These are phyloP conservation scores for Oophaga sylvatica DNA, from an alignment of 2,797 vertebrate species.

Conservation along the genomic window DNA sequence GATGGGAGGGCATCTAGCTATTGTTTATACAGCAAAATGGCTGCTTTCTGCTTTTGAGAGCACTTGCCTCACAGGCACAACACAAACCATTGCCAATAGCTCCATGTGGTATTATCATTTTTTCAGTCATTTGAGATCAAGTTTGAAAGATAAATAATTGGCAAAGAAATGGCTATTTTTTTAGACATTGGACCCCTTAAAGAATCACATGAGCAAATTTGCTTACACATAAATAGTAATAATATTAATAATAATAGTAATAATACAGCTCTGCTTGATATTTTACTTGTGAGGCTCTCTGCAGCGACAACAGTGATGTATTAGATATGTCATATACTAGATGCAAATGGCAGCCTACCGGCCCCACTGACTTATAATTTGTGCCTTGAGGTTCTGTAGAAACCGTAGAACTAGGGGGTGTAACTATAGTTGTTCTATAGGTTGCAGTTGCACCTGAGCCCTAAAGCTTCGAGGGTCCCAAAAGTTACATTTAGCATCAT, in stretches of 20 bases:
- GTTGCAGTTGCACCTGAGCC: too few species aligned
- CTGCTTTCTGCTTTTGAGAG: background rate
- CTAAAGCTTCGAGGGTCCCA: too few species aligned
- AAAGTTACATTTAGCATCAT: too few species aligned
- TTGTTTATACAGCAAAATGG: background rate
- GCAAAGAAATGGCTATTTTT: background rate
- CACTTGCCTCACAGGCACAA: conserved; percentile 11
- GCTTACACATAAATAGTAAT: background rate
- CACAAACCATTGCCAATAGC: background rate
- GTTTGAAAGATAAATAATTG: background rate
- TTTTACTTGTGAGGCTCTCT: background rate
- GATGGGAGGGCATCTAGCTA: background rate
- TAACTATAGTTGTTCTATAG: too few species aligned
- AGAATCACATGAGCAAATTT: background rate
- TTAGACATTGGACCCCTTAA: background rate
- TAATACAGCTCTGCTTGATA: background rate
- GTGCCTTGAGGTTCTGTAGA: too few species aligned
- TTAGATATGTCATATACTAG: too few species aligned
- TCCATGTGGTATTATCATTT: conserved; percentile 11
- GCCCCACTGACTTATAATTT: too few species aligned
- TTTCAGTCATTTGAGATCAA: background rate
- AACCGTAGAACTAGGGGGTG: too few species aligned
- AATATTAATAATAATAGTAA: background rate
- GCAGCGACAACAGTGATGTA: too few species aligned
- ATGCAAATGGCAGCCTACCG: too few species aligned